These are phyloP conservation scores for Calephelis perditalis DNA, from an alignment of 2,888 invertebrate species.

Conservation along the genomic window DNA sequence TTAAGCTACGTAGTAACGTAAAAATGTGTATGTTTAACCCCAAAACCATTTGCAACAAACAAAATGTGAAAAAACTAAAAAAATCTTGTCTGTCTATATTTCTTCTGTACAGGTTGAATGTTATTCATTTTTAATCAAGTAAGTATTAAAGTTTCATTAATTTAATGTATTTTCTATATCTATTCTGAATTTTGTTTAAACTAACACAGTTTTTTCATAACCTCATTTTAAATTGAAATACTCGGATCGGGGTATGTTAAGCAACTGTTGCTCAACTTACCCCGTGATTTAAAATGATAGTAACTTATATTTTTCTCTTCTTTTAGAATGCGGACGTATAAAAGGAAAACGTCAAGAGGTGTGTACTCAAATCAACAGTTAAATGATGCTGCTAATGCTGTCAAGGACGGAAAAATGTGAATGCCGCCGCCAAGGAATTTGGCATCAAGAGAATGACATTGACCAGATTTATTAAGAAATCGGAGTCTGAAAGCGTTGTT, in stretches of 20 bases:
- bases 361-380: not conserved
- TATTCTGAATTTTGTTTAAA: slow-evolving; percentile 5
- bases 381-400: slow-evolving; percentile 1
- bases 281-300: slow-evolving; percentile 3
- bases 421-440: not conserved
- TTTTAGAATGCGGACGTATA: not conserved
- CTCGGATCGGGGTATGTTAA: not conserved
- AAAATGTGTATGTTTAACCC: no score
- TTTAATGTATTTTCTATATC: slow-evolving; percentile 2
- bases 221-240: slow-evolving; percentile 5
- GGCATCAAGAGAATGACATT: slow-evolving; percentile 2
- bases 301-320: not conserved
- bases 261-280: slow-evolving; percentile 1
- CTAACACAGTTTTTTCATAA: not conserved
- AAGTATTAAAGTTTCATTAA: slow-evolving; percentile 6
- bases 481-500: not conserved
- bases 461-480: slow-evolving; percentile 5
- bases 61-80: no score
- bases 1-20: no score
- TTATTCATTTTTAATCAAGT: slow-evolving; percentile 6
- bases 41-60: no score
- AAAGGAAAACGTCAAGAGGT: slow-evolving; percentile 1
- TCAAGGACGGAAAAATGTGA: not conserved
- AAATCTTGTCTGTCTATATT: not conserved
- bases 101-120: not conserved